phyloP scores from a whole-genome alignment of 2,888 invertebrate genomes.

The Caradrina clavipalpis region DNA sequence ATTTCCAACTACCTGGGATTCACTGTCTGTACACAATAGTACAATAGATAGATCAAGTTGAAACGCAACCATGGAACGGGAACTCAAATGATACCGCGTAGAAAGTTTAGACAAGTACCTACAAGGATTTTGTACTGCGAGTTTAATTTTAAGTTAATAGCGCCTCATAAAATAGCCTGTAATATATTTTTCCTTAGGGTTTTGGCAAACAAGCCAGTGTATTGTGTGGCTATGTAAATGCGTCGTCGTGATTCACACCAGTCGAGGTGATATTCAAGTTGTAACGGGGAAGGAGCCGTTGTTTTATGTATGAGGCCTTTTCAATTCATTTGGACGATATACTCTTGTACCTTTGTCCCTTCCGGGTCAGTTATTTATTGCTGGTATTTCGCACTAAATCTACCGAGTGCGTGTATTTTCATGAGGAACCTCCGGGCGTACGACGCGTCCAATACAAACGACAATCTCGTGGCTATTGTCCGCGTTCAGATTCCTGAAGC shows the following conservation, averaged over 20 bases:
- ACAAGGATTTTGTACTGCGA: slow-evolving; percentile 10
- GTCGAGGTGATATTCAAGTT: slow-evolving; percentile 78
- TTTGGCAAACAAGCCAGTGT: slow-evolving; percentile 45
- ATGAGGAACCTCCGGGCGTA: slow-evolving; percentile 70
- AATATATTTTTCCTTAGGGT: slow-evolving; percentile 29
- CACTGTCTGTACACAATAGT: slow-evolving; percentile 18
- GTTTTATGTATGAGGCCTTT: slow-evolving; percentile 90
- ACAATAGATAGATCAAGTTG: slow-evolving; percentile 20
- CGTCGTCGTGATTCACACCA: slow-evolving; percentile 77
- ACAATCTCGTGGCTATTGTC: slow-evolving; percentile 71
- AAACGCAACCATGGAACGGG: slow-evolving; percentile 9
- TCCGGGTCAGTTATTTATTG: slow-evolving; percentile 90
- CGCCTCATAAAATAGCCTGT: slow-evolving; percentile 18
- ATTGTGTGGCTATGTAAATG: slow-evolving; percentile 78
- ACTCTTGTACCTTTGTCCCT: slow-evolving; percentile 88
- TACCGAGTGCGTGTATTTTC: slow-evolving; percentile 78
- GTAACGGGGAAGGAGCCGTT: slow-evolving; percentile 78
- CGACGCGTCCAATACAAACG: slow-evolving; percentile 68
- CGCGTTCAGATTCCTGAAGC: slow-evolving; percentile 55
- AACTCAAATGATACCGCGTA: slow-evolving; percentile 15
- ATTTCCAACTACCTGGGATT: slow-evolving; percentile 36
- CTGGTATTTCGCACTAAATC: slow-evolving; percentile 85
- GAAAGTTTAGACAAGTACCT: slow-evolving; percentile 1
- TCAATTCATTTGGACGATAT: slow-evolving; percentile 89
- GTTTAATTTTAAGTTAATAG: slow-evolving; percentile 30